Percentiles rank a stretch among this genome's conserved stretches.
Evolutionary conservation across 2,113 vertebrate genomes (phyloP).

Genomic region (Alligator sinensis): DNA sequence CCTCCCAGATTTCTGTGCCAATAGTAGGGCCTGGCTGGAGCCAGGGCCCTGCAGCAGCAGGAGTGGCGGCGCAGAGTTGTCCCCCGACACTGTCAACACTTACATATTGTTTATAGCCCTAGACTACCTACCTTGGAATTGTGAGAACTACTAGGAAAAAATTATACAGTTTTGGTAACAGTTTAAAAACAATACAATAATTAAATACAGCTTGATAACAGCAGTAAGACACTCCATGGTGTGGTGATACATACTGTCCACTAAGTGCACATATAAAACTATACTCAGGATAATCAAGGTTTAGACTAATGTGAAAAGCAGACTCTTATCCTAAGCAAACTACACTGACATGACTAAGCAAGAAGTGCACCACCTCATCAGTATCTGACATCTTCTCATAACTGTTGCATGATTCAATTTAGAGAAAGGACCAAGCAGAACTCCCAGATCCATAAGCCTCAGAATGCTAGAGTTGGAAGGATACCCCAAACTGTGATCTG

Average conservation of each 20-base stretch:
- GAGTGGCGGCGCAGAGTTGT: too few species aligned
- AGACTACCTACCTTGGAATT: conserved; percentile 63
- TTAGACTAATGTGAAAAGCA: background rate
- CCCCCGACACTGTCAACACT: background rate
- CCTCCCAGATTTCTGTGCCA: too few species aligned
- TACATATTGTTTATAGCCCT: background rate
- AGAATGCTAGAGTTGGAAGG: background rate
- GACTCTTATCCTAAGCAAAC: background rate
- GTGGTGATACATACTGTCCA: conserved; percentile 72
- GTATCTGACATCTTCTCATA: background rate
- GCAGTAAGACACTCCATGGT: conserved; percentile 76
- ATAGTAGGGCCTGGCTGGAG: too few species aligned
- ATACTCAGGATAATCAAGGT: conserved; percentile 44
- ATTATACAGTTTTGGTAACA: conserved; percentile 48
- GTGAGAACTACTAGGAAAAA: conserved; percentile 55
- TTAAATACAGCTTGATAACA: conserved; percentile 61
- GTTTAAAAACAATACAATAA: conserved; percentile 54
- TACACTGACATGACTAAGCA: background rate
- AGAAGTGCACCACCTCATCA: background rate
- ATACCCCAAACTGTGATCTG: background rate
- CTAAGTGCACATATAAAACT: conserved; percentile 67
- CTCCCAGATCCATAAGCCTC: background rate
- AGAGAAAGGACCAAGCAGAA: background rate
- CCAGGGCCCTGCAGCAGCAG: too few species aligned
- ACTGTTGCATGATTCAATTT: background rate